Evolutionary conservation across 2,113 vertebrate species (phyloP).

Genomic region (Ailuropoda melanoleuca): DNA sequence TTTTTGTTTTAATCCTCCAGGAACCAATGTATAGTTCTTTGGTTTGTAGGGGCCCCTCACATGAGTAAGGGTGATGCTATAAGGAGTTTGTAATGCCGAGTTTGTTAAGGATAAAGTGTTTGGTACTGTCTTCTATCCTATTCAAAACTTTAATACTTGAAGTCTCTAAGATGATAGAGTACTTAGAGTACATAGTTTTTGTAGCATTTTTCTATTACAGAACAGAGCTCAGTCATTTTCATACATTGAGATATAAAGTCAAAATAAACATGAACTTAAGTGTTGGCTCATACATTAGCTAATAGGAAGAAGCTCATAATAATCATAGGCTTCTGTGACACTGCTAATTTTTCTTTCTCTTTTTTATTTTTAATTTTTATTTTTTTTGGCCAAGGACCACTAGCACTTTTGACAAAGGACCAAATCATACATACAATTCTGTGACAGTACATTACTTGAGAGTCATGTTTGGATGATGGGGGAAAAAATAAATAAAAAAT

Average conservation of each 20-base stretch:
- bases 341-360: background rate
- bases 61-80: background rate
- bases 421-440: background rate
- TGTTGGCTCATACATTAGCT: background rate
- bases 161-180: background rate
- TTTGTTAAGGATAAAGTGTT: background rate
- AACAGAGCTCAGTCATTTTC: background rate
- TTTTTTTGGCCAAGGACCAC: background rate
- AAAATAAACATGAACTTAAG: background rate
- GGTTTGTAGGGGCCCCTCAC: background rate
- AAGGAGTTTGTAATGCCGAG: background rate
- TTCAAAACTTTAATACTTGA: background rate
- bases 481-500: background rate
- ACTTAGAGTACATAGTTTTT: background rate
- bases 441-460: background rate
- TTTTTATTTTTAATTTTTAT: background rate
- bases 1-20: background rate
- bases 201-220: background rate
- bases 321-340: background rate
- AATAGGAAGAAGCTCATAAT: background rate
- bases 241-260: background rate
- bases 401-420: background rate
- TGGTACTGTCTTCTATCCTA: background rate
- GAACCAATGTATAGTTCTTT: background rate
- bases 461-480: background rate